These are phyloP conservation scores for Drosophila miranda DNA, from an alignment of 1,140 invertebrate genomes.

Conservation along the genomic window DNA sequence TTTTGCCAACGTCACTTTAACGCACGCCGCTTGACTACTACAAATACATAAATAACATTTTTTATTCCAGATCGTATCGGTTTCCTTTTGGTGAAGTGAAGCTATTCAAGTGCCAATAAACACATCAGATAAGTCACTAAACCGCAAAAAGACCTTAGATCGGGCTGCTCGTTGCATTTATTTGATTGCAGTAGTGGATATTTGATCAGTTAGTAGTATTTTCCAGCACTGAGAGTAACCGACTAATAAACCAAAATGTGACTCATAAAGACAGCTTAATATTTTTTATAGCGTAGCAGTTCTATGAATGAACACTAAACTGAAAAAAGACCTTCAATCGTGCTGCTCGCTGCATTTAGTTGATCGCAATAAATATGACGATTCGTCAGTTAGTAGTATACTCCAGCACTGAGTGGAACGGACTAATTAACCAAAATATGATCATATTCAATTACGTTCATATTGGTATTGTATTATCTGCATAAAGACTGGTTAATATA, in stretches of 20 bases:
- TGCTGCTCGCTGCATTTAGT: no score
- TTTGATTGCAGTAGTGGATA: neutral
- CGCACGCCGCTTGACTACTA: constrained; percentile 10
- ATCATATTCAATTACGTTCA: no score
- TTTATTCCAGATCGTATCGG: constrained; percentile 31
- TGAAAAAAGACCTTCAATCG: no score
- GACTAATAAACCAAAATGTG: neutral
- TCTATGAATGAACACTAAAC: no score
- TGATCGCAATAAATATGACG: no score
- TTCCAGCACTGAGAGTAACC: constrained; percentile 35
- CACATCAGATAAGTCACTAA: constrained; percentile 15
- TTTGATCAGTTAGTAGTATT: constrained; percentile 17
- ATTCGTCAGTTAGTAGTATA: no score
- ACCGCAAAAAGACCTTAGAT: constrained; percentile 39
- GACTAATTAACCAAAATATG: no score
- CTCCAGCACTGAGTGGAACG: no score
- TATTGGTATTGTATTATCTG: no score
- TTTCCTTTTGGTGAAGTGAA: constrained; percentile 40
- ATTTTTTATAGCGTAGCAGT: no score
- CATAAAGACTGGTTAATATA: no score
- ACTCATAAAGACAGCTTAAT: no score
- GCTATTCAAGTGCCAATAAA: constrained; percentile 25
- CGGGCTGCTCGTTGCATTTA: neutral
- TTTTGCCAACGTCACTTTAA: constrained; percentile 7
- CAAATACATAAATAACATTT: constrained; percentile 12